Evolutionary conservation across 2,113 vertebrate genomes (phyloP).

Genomic region (Hyaena hyaena): DNA sequence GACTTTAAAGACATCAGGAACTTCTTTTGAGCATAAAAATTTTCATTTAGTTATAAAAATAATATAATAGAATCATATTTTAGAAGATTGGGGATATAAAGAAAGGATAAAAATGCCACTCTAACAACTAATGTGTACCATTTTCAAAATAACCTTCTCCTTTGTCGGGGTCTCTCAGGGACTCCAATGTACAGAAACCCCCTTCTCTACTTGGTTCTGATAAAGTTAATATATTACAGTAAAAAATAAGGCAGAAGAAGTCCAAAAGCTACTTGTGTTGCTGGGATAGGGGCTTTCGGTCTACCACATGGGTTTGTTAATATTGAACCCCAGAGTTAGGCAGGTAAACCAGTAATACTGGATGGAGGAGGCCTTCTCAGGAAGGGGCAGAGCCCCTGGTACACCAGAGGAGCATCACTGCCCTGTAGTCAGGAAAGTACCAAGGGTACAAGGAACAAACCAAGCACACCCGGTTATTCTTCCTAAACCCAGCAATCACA

Average conservation of each 20-base stretch:
- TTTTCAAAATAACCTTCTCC: not conserved
- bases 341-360: not conserved
- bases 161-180: not conserved
- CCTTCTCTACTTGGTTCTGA: not conserved
- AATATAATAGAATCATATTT: not conserved
- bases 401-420: not conserved
- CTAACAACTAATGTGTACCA: not conserved
- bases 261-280: not conserved
- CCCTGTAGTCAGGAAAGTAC: not conserved
- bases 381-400: not conserved
- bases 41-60: not conserved
- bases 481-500: not conserved
- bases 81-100: not conserved
- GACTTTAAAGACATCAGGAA: not conserved
- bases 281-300: not conserved
- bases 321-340: not conserved
- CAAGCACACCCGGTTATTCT: not conserved
- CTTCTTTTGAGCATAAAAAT: not conserved
- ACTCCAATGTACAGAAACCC: not conserved
- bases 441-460: not conserved
- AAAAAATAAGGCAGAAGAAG: not conserved
- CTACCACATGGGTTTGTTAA: not conserved
- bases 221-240: not conserved
- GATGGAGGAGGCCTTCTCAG: not conserved
- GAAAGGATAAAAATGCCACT: not conserved